These are phyloP conservation scores for Synaphobranchus kaupii DNA, from an alignment of 2,797 vertebrate species.

Conservation along the genomic window DNA sequence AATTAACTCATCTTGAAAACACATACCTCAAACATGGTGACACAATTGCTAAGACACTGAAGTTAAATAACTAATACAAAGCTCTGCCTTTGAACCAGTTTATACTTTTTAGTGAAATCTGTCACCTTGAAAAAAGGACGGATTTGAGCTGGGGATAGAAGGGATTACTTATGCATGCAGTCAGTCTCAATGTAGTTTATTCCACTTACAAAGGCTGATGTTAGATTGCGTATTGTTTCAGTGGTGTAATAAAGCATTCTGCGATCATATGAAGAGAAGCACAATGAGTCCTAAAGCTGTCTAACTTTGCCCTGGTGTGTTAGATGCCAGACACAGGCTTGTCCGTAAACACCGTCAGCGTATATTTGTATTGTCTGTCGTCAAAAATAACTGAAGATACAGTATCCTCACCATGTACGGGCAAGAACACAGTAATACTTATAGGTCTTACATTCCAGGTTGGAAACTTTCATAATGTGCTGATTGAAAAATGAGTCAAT, in stretches of 20 bases:
- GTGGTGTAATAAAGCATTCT: background rate
- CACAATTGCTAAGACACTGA: background rate
- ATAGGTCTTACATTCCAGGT: background rate
- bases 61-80: background rate
- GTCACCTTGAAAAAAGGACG: no score
- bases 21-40: no score
- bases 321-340: background rate
- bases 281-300: background rate
- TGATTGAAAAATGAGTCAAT: background rate
- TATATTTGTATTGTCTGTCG: background rate
- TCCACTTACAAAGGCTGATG: background rate
- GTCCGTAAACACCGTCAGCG: background rate
- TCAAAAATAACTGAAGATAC: background rate
- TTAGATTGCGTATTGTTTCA: background rate
- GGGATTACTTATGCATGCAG: background rate
- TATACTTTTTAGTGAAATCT: no score
- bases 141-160: background rate
- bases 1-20: no score
- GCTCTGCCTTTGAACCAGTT: background rate
- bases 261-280: background rate
- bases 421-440: background rate
- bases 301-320: background rate
- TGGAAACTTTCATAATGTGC: background rate
- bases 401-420: background rate
- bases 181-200: background rate